Evolutionary conservation across 2,888 invertebrate genomes (phyloP).

Genomic region (Erebia aethiops): DNA sequence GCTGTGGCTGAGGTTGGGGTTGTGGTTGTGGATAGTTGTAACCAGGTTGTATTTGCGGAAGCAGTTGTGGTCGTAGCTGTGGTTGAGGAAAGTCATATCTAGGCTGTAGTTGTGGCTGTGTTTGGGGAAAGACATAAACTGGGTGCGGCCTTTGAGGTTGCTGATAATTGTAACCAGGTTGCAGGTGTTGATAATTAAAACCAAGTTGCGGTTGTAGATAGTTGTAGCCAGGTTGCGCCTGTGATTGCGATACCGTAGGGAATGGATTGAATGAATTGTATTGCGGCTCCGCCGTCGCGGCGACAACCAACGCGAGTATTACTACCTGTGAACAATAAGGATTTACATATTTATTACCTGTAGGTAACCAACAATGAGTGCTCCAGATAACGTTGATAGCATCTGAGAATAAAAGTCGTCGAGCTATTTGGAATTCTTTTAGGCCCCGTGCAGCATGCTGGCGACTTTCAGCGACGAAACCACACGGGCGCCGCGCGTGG

Average conservation of each 20-base stretch:
- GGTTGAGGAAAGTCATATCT: conserved; percentile 5
- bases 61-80: background rate
- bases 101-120: conserved; percentile 7
- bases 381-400: too few species aligned
- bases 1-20: conserved; percentile 5
- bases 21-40: conserved; percentile 11
- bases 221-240: conserved; percentile 13
- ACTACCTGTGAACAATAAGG: conserved; percentile 54
- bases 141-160: background rate
- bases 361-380: background rate
- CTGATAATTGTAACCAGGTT: conserved; percentile 7
- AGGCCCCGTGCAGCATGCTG: too few species aligned
- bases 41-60: conserved; percentile 1
- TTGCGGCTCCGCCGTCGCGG: conserved; percentile 68
- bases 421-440: too few species aligned
- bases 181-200: conserved; percentile 6
- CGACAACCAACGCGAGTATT: conserved; percentile 63
- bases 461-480: too few species aligned
- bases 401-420: too few species aligned
- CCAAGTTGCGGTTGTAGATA: conserved; percentile 13
- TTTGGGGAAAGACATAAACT: conserved; percentile 3
- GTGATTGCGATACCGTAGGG: conserved; percentile 28
- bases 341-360: background rate
- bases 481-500: too few species aligned
- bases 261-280: conserved; percentile 70